A percentile compares a stretch with the other conserved stretches of the same genome.
Conservation (phyloP, 2,797 vertebrate genomes). For the Centroberyx gerrardi region DNA sequence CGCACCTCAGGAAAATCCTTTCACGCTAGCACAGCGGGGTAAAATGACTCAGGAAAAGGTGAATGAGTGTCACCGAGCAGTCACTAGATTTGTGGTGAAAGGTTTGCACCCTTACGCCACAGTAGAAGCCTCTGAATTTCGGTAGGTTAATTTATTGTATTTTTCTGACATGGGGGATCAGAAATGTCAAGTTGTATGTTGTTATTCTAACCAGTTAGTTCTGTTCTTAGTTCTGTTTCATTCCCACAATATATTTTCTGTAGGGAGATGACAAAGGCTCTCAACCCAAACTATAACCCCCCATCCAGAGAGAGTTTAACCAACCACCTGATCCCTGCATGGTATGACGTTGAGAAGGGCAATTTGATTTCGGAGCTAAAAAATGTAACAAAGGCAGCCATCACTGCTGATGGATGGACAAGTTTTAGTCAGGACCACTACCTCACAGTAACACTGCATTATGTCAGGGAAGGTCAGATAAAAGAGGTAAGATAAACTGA, state of each 20-base stretch:
- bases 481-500: too few species aligned
- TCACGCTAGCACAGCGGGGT: too few species aligned
- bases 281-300: slow-evolving; percentile 27
- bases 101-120: too few species aligned
- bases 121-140: too few species aligned
- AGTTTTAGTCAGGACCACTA: slow-evolving; percentile 26
- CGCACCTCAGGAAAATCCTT: too few species aligned
- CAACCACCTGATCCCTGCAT: slow-evolving; percentile 17
- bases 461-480: neutral
- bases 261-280: slow-evolving; percentile 21
- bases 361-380: neutral
- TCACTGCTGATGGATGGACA: slow-evolving; percentile 25
- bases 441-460: slow-evolving; percentile 14
- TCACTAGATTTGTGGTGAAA: too few species aligned
- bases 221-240: neutral
- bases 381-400: slow-evolving; percentile 4
- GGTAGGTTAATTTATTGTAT: too few species aligned
- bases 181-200: too few species aligned
- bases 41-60: too few species aligned
- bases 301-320: slow-evolving; percentile 13
- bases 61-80: too few species aligned
- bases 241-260: neutral
- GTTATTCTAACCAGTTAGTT: too few species aligned
- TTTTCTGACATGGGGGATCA: too few species aligned
- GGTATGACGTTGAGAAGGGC: slow-evolving; percentile 30